Conservation (phyloP, 1,140 invertebrate species). For the Calosoma granatense region DNA sequence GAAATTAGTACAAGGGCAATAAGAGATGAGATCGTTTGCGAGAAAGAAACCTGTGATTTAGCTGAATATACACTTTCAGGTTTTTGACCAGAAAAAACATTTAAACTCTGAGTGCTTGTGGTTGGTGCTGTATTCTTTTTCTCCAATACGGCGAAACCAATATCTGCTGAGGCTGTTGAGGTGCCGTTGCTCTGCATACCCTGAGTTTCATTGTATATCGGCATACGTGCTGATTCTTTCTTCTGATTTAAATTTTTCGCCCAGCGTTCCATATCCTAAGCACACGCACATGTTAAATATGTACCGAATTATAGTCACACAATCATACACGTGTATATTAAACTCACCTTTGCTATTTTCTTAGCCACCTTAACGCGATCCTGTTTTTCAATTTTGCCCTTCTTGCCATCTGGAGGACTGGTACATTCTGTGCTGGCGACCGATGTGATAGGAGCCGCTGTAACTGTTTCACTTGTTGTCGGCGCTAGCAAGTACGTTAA, state of each 20-base stretch:
- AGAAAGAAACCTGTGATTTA: neutral
- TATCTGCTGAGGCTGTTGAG: conserved; percentile 65
- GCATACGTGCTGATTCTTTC: conserved; percentile 58
- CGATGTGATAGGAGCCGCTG: conserved; percentile 23
- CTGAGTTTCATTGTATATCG: conserved; percentile 21
- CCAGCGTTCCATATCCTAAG: conserved; percentile 58
- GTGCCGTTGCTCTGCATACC: conserved; percentile 20
- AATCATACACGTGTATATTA: too few relatives aligned
- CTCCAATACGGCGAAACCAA: conserved; percentile 80
- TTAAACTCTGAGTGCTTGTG: conserved; percentile 6
- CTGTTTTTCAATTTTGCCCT: conserved; percentile 54
- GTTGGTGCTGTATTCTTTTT: conserved; percentile 41
- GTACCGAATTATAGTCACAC: conserved; percentile 37
- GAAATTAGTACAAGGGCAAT: conserved; percentile 14
- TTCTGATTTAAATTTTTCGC: conserved; percentile 95
- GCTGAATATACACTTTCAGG: neutral
- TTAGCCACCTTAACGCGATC: conserved; percentile 96
- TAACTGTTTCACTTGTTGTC: conserved; percentile 24
- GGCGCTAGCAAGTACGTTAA: conserved; percentile 71
- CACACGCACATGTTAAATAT: neutral
- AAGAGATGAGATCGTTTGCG: neutral
- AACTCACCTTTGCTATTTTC: conserved; percentile 81
- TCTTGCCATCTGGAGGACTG: conserved; percentile 38
- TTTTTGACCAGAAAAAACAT: neutral
- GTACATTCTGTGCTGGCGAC: conserved; percentile 23